phyloP scores from a whole-genome alignment of 2,113 vertebrate species.

The Pimephales promelas region DNA sequence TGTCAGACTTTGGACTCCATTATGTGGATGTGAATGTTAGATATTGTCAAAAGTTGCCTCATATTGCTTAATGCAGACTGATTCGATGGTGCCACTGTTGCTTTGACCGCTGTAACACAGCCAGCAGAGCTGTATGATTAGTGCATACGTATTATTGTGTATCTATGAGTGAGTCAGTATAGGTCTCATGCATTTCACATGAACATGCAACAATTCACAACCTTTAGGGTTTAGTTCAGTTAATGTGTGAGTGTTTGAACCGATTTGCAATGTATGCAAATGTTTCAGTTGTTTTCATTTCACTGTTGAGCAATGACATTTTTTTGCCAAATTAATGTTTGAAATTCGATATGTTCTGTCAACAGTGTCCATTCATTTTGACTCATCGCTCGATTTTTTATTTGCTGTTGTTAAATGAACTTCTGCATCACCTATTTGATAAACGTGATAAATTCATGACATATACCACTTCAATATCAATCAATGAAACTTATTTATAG shows the following conservation, averaged over 20 bases:
- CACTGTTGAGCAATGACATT: neutral
- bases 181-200: constrained; percentile 55
- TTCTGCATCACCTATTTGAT: neutral
- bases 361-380: neutral
- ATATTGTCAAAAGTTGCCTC: too few species aligned
- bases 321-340: neutral
- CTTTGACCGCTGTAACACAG: neutral
- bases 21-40: neutral
- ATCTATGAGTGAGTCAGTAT: neutral
- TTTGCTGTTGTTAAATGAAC: neutral
- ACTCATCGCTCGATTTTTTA: neutral
- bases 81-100: neutral
- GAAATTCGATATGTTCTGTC: neutral
- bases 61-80: neutral
- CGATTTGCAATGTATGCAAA: neutral
- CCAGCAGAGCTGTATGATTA: too few species aligned
- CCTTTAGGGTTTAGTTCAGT: constrained; percentile 39
- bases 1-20: neutral
- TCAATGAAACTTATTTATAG: too few species aligned
- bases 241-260: neutral
- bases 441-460: too few species aligned
- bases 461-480: too few species aligned
- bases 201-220: constrained; percentile 56
- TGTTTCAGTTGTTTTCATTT: neutral
- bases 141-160: neutral